phyloP scores from a whole-genome alignment of 2,888 invertebrate species.

The Drosophila suboccidentalis region DNA sequence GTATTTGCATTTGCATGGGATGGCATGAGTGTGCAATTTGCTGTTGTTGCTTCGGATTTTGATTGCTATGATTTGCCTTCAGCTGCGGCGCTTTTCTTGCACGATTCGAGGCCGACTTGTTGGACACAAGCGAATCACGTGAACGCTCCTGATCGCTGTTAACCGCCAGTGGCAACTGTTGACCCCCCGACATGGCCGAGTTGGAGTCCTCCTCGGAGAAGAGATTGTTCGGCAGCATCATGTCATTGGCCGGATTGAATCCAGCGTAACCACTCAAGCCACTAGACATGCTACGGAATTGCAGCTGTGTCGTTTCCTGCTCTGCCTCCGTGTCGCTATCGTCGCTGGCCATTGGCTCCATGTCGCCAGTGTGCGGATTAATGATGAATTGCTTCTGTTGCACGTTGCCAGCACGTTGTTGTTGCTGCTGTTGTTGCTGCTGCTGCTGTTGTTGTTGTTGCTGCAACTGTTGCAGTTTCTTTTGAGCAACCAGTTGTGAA shows the following conservation, averaged over 20 bases:
- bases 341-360: slow-evolving; percentile 92
- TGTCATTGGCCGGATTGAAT: slow-evolving; percentile 75
- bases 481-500: slow-evolving; percentile 44
- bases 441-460: slow-evolving; percentile 39
- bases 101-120: slow-evolving; percentile 78
- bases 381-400: slow-evolving; percentile 91
- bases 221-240: slow-evolving; percentile 70
- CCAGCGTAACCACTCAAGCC: slow-evolving; percentile 57
- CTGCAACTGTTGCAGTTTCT: slow-evolving; percentile 38
- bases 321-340: slow-evolving; percentile 88
- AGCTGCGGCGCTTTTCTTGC: slow-evolving; percentile 56
- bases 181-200: slow-evolving; percentile 86
- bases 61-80: slow-evolving; percentile 45
- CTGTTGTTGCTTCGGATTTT: slow-evolving; percentile 30
- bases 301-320: slow-evolving; percentile 82
- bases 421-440: slow-evolving; percentile 48
- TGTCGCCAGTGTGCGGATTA: slow-evolving; percentile 94
- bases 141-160: slow-evolving; percentile 87
- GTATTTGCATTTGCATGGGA: slow-evolving; percentile 41
- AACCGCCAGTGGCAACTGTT: slow-evolving; percentile 73
- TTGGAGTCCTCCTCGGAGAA: slow-evolving; percentile 86
- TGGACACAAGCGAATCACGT: slow-evolving; percentile 86
- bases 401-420: slow-evolving; percentile 50
- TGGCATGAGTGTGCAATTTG: slow-evolving; percentile 52
- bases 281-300: slow-evolving; percentile 57